These are phyloP conservation scores for Lagorchestes hirsutus DNA, from an alignment of 2,797 vertebrate species.

Conservation along the genomic window DNA sequence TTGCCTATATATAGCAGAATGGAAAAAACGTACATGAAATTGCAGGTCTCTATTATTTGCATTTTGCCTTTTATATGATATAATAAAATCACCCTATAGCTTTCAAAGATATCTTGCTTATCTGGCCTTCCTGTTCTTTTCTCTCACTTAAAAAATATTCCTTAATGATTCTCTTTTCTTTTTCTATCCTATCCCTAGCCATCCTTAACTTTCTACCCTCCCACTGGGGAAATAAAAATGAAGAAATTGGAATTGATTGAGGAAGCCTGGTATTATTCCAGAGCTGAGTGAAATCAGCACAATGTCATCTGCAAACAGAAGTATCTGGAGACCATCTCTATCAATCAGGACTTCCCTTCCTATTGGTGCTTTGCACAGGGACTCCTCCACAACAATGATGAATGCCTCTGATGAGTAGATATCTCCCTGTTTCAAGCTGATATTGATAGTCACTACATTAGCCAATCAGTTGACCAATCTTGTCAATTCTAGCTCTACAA, in stretches of 20 bases:
- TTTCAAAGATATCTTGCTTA: neutral
- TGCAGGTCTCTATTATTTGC: neutral
- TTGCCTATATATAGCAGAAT: neutral
- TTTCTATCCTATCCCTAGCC: neutral
- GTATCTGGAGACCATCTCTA: neutral
- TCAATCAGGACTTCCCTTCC: neutral
- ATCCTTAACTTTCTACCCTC: neutral
- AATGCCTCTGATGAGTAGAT: neutral
- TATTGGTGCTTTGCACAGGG: neutral
- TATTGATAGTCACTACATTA: neutral
- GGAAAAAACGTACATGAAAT: neutral
- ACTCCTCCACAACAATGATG: neutral
- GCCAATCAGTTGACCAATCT: neutral
- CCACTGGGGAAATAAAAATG: neutral
- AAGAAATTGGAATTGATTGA: neutral
- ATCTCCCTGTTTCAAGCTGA: neutral
- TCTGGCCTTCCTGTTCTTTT: neutral
- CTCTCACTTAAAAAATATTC: neutral
- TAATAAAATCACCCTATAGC: neutral
- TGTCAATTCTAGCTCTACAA: neutral
- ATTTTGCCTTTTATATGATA: neutral
- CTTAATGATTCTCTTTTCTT: neutral
- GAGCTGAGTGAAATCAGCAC: neutral
- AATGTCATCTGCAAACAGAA: neutral
- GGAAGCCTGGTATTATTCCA: neutral